phyloP scores from a whole-genome alignment of 2,888 invertebrate species.

The Drosophila maculinotata region DNA sequence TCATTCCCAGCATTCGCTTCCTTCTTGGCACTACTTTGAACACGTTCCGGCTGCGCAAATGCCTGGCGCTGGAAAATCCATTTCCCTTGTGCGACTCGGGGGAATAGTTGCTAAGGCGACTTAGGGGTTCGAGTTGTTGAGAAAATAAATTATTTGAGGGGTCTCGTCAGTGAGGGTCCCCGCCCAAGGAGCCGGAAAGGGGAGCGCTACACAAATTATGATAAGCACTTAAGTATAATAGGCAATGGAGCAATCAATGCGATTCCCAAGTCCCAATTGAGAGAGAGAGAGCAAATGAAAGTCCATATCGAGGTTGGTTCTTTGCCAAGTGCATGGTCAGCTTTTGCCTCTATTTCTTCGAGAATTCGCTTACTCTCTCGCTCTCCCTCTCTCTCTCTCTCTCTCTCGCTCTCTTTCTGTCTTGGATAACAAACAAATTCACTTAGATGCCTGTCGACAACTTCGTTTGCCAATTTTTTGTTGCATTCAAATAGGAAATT shows the following conservation, averaged over 20 bases:
- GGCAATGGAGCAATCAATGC: slow-evolving; percentile 71
- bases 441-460: slow-evolving; percentile 72
- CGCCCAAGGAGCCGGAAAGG: slow-evolving; percentile 18
- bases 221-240: slow-evolving; percentile 78
- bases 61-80: slow-evolving; percentile 54
- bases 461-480: slow-evolving; percentile 65
- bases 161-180: too few species aligned
- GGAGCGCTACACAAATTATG: slow-evolving; percentile 66
- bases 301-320: slow-evolving; percentile 47
- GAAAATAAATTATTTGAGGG: slow-evolving; percentile 50
- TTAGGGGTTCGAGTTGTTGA: slow-evolving; percentile 34
- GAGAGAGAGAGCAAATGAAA: slow-evolving; percentile 42
- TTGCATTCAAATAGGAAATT: slow-evolving; percentile 46
- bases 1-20: slow-evolving; percentile 1
- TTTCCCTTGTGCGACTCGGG: slow-evolving; percentile 52
- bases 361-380: too few species aligned
- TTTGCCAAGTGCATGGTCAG: slow-evolving; percentile 75
- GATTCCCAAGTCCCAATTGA: slow-evolving; percentile 49
- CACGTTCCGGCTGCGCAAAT: slow-evolving; percentile 20
- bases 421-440: slow-evolving; percentile 62
- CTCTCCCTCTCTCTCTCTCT: slow-evolving; percentile 4
- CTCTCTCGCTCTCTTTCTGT: slow-evolving; percentile 19
- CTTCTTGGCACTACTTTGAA: slow-evolving; percentile 28
- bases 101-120: slow-evolving; percentile 57
- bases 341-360: slow-evolving; percentile 26